Base-by-base conservation (phyloP, 2,113 vertebrate species). In the Urocynchramus pylzowi region DNA sequence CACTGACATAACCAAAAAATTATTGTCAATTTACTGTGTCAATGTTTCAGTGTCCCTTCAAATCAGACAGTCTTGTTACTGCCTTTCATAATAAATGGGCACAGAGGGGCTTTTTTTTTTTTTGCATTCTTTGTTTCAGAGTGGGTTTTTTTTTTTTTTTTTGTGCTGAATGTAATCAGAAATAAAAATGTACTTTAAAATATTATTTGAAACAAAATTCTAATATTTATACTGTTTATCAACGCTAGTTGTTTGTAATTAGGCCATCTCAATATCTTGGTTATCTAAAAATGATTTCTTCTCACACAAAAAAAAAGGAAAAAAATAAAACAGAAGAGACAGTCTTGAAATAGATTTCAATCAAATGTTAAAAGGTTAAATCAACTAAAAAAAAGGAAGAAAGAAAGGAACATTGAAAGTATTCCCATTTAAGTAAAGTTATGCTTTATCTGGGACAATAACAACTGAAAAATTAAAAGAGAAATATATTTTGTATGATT, bases 401-500 rank as follows among this genome's bases (percentile, higher is more conserved):
- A 31, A 30, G 9, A 84, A 82, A 83, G 6, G 87, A 87, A 30
- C 33, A 30, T 39, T 63, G 41, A 60, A 61, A 68, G 37, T 69
- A 60, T 85, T 82, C 42, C 19, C 28, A 63, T 84, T 44, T 44
- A 77, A 68, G 45, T 47, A 50, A 90, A 81, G 27, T 44, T 70
- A 35, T 74, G 30, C 33, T 84, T 87, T 94, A 47, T 87, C 54
- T 94, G 63, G 70, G 74, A 89, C 65, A 89, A 91, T 74, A 96
- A 75, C 49, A 94, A 60, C 65, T 70, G 35, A 95, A 95, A 95
- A 91, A 93, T 88, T 94, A 88, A 91, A 89, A 31, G 24, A 90
- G 23, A 94, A 85, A 82, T 85, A 89, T 93, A 79, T 50, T 95
- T 91, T 91, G 90, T 81, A 94, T 87, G 84, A 73, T 70, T 71